Conservation (phyloP, 2,888 invertebrate genomes). For the Metallyticus violacea region DNA sequence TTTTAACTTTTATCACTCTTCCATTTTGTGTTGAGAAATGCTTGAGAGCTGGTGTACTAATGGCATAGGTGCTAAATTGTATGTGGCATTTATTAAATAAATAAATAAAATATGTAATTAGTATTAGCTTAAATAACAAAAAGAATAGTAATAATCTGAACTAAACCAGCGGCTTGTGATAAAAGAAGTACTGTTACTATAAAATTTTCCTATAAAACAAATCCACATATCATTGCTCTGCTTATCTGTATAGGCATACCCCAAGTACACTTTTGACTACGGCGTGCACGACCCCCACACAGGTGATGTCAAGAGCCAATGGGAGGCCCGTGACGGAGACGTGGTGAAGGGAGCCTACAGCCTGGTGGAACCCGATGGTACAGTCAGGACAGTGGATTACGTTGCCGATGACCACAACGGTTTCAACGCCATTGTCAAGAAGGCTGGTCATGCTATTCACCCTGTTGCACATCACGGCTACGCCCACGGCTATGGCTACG, state of each 20-base stretch:
- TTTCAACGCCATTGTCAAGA: slow-evolving; percentile 38
- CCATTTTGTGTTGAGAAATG: too few relatives aligned
- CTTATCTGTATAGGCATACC: neutral
- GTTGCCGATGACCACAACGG: slow-evolving; percentile 38
- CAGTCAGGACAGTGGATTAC: slow-evolving; percentile 36
- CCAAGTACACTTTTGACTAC: neutral
- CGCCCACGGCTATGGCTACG: neutral
- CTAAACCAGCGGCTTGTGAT: too few relatives aligned
- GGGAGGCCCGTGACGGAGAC: neutral
- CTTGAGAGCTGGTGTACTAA: too few relatives aligned
- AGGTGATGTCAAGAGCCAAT: neutral
- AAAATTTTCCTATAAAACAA: too few relatives aligned
- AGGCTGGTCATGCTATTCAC: slow-evolving; percentile 33
- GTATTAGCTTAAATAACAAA: too few relatives aligned
- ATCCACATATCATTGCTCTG: too few relatives aligned
- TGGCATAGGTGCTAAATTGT: too few relatives aligned
- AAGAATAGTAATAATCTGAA: too few relatives aligned
- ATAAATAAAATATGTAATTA: too few relatives aligned
- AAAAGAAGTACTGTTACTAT: too few relatives aligned
- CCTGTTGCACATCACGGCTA: slow-evolving; percentile 2
- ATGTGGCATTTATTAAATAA: too few relatives aligned
- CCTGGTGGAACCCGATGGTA: neutral
- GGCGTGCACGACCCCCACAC: neutral
- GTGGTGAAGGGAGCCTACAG: neutral
- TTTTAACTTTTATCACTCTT: too few relatives aligned